Conservation (phyloP, 2,888 invertebrate genomes). For the Gymnocheta viridis region DNA sequence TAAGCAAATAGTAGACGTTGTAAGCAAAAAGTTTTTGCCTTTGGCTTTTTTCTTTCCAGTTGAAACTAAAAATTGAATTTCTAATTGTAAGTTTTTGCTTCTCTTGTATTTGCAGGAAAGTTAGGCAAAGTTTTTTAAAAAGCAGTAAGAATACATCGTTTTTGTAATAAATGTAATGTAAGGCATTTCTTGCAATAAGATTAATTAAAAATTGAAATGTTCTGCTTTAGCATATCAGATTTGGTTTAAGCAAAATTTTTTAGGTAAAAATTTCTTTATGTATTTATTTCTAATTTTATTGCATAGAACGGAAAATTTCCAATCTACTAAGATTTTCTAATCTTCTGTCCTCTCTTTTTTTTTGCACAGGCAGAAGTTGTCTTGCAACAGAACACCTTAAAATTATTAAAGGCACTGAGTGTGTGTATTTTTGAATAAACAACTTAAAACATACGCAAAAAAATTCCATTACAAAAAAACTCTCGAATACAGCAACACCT, state of each 20-base stretch:
- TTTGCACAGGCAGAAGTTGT: too few relatives aligned
- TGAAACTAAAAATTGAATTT: slow-evolving; percentile 55
- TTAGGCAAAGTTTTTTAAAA: slow-evolving; percentile 10
- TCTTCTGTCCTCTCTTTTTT: too few relatives aligned
- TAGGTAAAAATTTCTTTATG: not conserved
- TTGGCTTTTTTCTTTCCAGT: not conserved
- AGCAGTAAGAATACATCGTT: not conserved
- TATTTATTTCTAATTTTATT: too few relatives aligned
- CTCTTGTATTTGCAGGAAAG: not conserved
- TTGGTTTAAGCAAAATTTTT: too few relatives aligned
- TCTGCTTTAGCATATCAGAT: not conserved
- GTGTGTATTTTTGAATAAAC: too few relatives aligned
- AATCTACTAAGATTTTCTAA: too few relatives aligned
- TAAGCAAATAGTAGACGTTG: slow-evolving; percentile 8
- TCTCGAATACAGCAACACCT: too few relatives aligned
- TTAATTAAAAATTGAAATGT: not conserved
- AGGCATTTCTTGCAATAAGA: not conserved
- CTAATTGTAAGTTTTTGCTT: slow-evolving; percentile 51
- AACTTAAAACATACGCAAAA: too few relatives aligned
- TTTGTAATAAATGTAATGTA: not conserved
- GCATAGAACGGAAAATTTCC: too few relatives aligned
- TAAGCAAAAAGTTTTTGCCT: slow-evolving; percentile 31
- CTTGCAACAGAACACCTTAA: too few relatives aligned
- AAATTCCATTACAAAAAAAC: too few relatives aligned
- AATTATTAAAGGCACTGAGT: too few relatives aligned